A percentile compares a stretch with the other conserved stretches of the same genome.
These are phyloP conservation scores for Pocillopora grandis DNA, from an alignment of 92 coral and sea anemone genomes.

Conservation along the genomic window DNA sequence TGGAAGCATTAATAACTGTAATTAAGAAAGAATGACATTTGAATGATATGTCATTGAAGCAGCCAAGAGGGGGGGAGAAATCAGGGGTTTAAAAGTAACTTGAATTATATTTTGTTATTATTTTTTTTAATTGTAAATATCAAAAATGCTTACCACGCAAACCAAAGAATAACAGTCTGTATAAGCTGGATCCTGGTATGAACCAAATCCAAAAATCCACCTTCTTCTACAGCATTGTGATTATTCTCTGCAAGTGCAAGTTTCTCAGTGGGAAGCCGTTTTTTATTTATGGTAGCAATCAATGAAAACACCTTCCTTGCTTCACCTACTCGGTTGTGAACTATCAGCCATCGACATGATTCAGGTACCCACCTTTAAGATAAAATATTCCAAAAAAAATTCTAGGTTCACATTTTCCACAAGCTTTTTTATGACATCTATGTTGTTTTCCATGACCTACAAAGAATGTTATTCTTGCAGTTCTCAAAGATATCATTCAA, in stretches of 20 bases:
- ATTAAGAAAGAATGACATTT: no score
- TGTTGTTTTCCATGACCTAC: no score
- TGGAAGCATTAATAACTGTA: no score
- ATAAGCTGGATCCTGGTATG: conserved; percentile 60
- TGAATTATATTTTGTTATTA: background rate
- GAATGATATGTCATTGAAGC: no score
- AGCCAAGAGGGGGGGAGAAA: no score
- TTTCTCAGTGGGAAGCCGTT: conserved; percentile 40
- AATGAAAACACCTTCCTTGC: conserved; percentile 59
- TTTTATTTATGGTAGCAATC: conserved; percentile 68
- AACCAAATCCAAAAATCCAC: conserved; percentile 71
- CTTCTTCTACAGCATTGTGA: conserved; percentile 40
- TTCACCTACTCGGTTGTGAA: conserved; percentile 60
- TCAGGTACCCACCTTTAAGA: conserved; percentile 85
- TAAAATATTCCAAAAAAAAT: background rate
- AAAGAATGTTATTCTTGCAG: no score
- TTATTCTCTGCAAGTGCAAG: conserved; percentile 14
- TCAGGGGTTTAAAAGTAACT: background rate
- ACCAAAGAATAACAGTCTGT: conserved; percentile 66
- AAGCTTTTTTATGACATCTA: no score
- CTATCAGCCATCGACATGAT: conserved; percentile 81
- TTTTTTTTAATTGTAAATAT: background rate
- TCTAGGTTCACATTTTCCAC: background rate
- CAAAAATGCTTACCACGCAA: conserved; percentile 64
- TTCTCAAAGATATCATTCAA: no score